Conservation (phyloP, 2,888 invertebrate species). For the Craniophora ligustri region DNA sequence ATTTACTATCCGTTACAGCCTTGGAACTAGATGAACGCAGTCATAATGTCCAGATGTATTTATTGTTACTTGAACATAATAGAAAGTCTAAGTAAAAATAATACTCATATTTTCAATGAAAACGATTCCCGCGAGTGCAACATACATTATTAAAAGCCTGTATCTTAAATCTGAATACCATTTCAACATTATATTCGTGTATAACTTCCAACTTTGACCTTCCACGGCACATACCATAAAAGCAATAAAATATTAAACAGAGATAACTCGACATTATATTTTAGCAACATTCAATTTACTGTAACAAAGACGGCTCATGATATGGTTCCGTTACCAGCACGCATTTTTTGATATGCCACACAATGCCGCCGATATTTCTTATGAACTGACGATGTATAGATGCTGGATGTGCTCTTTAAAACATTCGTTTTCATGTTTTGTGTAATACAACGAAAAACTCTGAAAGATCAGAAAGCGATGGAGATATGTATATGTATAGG, state of each 20-base stretch:
- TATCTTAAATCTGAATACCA: neutral
- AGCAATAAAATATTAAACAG: slow-evolving; percentile 46
- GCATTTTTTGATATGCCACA: slow-evolving; percentile 55
- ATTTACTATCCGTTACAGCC: no score
- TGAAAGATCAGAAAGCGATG: no score
- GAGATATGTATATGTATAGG: no score
- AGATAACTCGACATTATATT: slow-evolving; percentile 41
- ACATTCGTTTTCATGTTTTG: no score
- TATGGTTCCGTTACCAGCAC: slow-evolving; percentile 52
- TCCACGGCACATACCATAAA: slow-evolving; percentile 26
- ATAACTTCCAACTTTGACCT: slow-evolving; percentile 35
- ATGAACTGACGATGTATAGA: slow-evolving; percentile 12
- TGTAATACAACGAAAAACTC: no score
- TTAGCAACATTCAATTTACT: slow-evolving; percentile 53
- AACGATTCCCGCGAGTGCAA: no score
- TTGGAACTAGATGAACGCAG: no score
- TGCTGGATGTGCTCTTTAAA: slow-evolving; percentile 32
- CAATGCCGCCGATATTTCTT: slow-evolving; percentile 52
- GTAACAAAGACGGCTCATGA: slow-evolving; percentile 53
- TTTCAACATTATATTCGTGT: neutral
- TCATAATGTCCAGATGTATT: no score
- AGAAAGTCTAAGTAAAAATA: no score
- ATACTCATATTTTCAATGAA: no score
- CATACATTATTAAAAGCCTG: no score
- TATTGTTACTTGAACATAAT: no score